Evolutionary conservation across 2,797 vertebrate genomes (phyloP), one percentile per base, ranked within the genome.

Genomic region (Arrhamphus sclerolepis): DNA sequence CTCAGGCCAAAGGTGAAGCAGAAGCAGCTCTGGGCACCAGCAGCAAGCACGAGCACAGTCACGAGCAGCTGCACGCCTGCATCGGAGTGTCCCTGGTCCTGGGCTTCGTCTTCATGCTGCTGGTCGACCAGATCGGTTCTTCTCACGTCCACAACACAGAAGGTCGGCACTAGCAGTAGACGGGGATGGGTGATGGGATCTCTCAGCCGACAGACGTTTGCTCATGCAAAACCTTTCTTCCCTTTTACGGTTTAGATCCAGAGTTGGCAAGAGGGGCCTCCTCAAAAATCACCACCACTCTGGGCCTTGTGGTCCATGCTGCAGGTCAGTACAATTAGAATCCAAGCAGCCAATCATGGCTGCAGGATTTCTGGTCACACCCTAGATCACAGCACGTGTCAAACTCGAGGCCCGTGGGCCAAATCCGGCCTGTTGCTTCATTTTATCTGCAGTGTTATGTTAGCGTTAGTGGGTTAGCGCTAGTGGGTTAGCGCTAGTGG

Each of bases 51-150:
- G 80, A 75, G 28, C 93, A 95, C 49, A 72, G 85, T 49, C 96
- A 97, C 0, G 94, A 97, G 81, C 94, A 94, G 68, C 89, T 99
- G 17, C 97, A 99, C 0, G 97, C 97, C 74, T 98, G 93, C 89
- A 99, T 99, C 1, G 97, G 98, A 0, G 92, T 99, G 21, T 98
- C 98, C 8, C 92, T 99, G 11, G 97, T 99, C 0, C 91, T 99
- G 0, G 98, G 98, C 74, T 99, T 99, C 22, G 98, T 99, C 72
- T 99, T 99, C 73, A 99, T 99, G 98, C 92, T 99, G 8, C 78
- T 99, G 51, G 96, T 99, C 66, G 98, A 99, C 85, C 97, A 99
- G 89, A 97, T 99, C 44, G 97, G 98, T 72, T 97, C 92, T 53
- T 94, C 97, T 55, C 98, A 98, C 5, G 85, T 98, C 56, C 97